Percentiles rank a stretch among this genome's conserved stretches.
Conservation (phyloP, 2,113 vertebrate genomes). For the Tympanuchus pallidicinctus region DNA sequence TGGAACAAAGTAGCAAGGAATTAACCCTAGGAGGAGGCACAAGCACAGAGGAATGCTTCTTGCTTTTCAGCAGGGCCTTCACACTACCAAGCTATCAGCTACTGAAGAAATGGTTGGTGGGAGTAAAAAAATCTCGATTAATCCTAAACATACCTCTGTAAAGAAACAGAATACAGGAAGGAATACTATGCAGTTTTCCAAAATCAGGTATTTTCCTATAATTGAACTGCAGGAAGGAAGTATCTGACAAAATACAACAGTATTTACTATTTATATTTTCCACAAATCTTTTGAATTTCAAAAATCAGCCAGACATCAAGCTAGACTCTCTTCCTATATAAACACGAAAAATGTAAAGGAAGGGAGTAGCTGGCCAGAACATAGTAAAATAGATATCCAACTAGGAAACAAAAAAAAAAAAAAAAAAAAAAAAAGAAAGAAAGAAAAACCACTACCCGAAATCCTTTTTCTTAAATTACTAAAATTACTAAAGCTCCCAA, state of each 20-base stretch:
- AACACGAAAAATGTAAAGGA: background rate
- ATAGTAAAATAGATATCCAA: background rate
- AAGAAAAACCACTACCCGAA: background rate
- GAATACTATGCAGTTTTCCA: background rate
- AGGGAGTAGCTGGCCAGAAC: background rate
- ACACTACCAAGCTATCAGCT: background rate
- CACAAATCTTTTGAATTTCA: background rate
- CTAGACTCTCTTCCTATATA: background rate
- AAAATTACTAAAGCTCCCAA: background rate
- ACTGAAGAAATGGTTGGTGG: background rate
- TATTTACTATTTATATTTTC: background rate
- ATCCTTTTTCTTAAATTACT: background rate
- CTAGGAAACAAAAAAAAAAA: background rate
- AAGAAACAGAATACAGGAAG: background rate
- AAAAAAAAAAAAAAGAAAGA: background rate
- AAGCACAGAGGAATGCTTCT: background rate
- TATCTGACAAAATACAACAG: background rate
- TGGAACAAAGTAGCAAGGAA: background rate
- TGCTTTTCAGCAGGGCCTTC: background rate
- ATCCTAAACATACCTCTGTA: background rate
- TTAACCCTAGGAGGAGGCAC: background rate
- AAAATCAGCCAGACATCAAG: background rate
- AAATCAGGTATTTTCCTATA: background rate
- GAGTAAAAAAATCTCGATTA: background rate
- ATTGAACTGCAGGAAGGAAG: fast-evolving